These are phyloP conservation scores for Dione vanillae DNA, from an alignment of 2,888 invertebrate species.

Conservation along the genomic window DNA sequence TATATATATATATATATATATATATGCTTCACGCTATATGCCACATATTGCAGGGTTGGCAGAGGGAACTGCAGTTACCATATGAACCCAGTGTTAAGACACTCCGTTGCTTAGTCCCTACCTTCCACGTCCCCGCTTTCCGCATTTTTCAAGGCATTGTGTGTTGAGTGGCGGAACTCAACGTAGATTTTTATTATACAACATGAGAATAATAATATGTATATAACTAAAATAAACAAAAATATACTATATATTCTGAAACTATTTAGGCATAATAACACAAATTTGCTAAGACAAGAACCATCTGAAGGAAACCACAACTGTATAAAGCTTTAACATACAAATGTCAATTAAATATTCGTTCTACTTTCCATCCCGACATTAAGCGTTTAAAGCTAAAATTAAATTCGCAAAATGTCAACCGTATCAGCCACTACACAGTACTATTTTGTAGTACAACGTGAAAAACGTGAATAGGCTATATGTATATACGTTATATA, in stretches of 20 bases:
- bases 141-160: too few species aligned
- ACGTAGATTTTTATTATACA: too few species aligned
- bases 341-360: not conserved
- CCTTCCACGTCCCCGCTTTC: too few species aligned
- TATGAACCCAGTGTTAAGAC: too few species aligned
- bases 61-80: too few species aligned
- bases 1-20: too few species aligned
- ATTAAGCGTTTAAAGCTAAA: constrained; percentile 12
- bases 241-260: not conserved
- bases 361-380: not conserved
- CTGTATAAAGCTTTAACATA: not conserved
- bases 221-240: too few species aligned
- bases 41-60: too few species aligned
- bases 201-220: too few species aligned
- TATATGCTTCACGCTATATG: too few species aligned
- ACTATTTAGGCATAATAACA: not conserved
- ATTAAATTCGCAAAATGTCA: constrained; percentile 24
- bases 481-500: not conserved
- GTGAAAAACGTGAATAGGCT: constrained; percentile 5
- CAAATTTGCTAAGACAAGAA: not conserved
- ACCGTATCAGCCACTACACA: constrained; percentile 7
- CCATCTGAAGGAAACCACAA: not conserved
- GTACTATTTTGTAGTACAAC: constrained; percentile 20
- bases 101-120: too few species aligned
- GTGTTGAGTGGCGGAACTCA: too few species aligned